Percentiles rank a stretch among this genome's conserved stretches.
Conservation (phyloP, 64 coral and sea anemone species). For the Actinia tenebrosa region DNA sequence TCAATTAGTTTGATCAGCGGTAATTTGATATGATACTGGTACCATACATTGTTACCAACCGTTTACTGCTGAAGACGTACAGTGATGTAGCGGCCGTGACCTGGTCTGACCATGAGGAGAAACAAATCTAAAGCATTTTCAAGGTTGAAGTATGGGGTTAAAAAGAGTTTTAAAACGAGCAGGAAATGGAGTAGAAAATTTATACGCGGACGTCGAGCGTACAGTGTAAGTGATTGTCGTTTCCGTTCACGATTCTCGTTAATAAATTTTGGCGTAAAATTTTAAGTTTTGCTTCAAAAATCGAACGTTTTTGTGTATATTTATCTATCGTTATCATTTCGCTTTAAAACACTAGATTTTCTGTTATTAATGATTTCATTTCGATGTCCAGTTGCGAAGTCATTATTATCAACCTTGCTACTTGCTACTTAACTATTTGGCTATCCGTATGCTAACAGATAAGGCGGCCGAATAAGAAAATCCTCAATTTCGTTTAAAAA, state of each 20-base stretch:
- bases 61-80: background rate
- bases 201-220: background rate
- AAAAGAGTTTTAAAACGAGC: conserved; percentile 7
- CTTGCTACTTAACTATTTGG: too few species aligned
- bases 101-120: background rate
- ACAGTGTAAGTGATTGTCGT: background rate
- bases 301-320: background rate
- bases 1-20: background rate
- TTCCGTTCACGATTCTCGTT: background rate
- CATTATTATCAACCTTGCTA: too few species aligned
- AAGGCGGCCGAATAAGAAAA: too few species aligned
- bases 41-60: background rate
- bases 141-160: conserved; percentile 1
- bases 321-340: background rate
- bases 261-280: background rate
- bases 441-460: too few species aligned
- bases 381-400: too few species aligned
- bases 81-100: background rate
- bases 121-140: conserved; percentile 7
- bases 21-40: background rate
- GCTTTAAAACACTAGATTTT: background rate
- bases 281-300: background rate
- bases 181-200: conserved; percentile 3
- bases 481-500: background rate
- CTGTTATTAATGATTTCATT: too few species aligned